Conservation (phyloP, 2,888 invertebrate genomes). For the Tenodera sinensis region DNA sequence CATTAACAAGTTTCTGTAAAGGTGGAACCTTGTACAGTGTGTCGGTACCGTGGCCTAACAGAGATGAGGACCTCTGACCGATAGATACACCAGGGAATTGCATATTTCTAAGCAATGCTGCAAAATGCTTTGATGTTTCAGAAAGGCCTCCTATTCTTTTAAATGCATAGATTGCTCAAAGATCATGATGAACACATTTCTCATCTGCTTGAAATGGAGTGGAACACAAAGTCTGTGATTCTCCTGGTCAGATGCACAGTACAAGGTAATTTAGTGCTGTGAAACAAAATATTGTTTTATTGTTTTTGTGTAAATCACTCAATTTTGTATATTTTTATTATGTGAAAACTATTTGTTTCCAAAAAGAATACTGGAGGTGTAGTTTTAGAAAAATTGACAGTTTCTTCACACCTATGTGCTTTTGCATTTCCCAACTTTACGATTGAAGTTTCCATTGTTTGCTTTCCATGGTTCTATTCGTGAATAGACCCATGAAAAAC, state of each 20-base stretch:
- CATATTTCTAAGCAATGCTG: neutral
- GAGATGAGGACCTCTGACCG: neutral
- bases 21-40: neutral
- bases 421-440: neutral
- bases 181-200: neutral
- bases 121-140: neutral
- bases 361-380: neutral
- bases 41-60: neutral
- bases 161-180: neutral
- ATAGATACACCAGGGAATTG: neutral
- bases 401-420: neutral
- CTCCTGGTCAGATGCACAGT: neutral
- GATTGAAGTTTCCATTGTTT: neutral
- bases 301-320: neutral
- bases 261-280: neutral
- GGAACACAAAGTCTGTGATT: neutral
- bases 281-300: neutral
- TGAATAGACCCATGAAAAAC: neutral
- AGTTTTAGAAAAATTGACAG: neutral
- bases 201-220: neutral
- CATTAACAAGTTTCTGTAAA: neutral
- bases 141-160: neutral
- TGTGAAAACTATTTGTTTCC: neutral
- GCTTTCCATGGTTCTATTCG: neutral
- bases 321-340: neutral